Percentiles rank a stretch among this genome's conserved stretches.
These are phyloP conservation scores for Drosophila percnosoma DNA, from an alignment of 2,888 invertebrate genomes.

Conservation along the genomic window DNA sequence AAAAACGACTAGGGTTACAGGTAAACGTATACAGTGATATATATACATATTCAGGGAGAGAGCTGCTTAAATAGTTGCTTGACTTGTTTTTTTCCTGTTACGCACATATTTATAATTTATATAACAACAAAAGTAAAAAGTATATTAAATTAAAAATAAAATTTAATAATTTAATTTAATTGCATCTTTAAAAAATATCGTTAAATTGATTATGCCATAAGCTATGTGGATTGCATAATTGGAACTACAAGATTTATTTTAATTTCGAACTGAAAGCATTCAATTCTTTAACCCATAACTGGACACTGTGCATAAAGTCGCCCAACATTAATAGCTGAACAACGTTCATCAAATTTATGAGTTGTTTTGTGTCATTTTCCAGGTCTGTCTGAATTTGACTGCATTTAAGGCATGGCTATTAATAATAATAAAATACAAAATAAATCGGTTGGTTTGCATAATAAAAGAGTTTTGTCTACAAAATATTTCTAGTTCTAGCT, in stretches of 20 bases:
- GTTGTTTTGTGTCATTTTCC: too few relatives aligned
- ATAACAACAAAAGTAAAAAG: background rate
- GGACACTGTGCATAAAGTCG: background rate
- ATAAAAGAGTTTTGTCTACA: background rate
- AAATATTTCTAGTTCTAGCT: background rate
- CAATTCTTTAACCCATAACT: background rate
- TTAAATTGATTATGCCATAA: background rate
- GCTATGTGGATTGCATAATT: background rate
- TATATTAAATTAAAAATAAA: too few relatives aligned
- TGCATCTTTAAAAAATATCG: background rate
- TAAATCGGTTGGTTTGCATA: background rate
- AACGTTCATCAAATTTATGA: background rate
- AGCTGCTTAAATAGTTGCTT: background rate
- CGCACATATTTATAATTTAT: background rate
- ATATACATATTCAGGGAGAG: background rate
- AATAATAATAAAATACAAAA: background rate
- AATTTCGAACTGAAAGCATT: background rate
- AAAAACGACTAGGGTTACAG: slow-evolving; percentile 36
- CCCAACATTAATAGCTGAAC: background rate
- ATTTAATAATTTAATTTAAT: background rate
- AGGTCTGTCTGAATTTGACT: background rate
- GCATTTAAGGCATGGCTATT: background rate
- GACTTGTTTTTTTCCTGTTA: background rate
- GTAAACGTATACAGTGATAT: slow-evolving; percentile 1
- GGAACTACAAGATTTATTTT: background rate